A percentile compares a stretch with the other conserved stretches of the same genome.
These are phyloP conservation scores for Solea senegalensis DNA, from an alignment of 2,113 vertebrate genomes.

Conservation along the genomic window DNA sequence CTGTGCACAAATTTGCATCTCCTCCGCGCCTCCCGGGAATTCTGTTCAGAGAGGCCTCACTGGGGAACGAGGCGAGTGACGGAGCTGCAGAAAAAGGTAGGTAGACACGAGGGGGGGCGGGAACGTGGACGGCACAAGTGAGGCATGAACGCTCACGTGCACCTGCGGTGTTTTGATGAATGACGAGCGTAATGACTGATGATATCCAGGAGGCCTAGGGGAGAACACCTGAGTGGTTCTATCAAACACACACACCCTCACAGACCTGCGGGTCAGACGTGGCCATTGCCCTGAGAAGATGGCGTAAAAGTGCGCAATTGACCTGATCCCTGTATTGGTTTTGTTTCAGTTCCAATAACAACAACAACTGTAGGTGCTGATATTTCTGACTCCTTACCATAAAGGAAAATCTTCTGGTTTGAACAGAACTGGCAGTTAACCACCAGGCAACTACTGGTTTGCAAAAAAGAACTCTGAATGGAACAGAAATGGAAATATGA, in stretches of 20 bases:
- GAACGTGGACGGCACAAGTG: background rate
- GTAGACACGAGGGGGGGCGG: background rate
- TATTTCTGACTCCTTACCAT: constrained; percentile 2
- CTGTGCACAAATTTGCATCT: constrained; percentile 58
- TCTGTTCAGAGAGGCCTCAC: constrained; percentile 50
- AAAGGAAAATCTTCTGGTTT: background rate
- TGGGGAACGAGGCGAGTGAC: constrained; percentile 46
- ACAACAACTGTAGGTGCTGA: constrained; percentile 36
- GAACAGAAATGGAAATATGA: no score
- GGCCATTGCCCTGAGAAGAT: constrained; percentile 51
- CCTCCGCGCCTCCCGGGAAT: constrained; percentile 40
- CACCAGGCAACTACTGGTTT: no score
- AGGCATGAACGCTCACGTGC: constrained; percentile 50
- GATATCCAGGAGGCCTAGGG: constrained; percentile 75
- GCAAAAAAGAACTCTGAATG: no score
- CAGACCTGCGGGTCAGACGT: constrained; percentile 30
- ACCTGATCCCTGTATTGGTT: constrained; percentile 36
- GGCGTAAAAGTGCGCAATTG: constrained; percentile 52
- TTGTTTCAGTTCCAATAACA: constrained; percentile 47
- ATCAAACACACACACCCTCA: constrained; percentile 40
- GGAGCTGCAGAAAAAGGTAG: constrained; percentile 46
- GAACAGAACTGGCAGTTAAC: background rate
- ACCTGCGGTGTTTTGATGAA: constrained; percentile 79
- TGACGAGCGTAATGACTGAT: constrained; percentile 81
- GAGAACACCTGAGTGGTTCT: constrained; percentile 78